phyloP scores from a whole-genome alignment of 2,113 vertebrate species.

The Delphinus delphis region DNA sequence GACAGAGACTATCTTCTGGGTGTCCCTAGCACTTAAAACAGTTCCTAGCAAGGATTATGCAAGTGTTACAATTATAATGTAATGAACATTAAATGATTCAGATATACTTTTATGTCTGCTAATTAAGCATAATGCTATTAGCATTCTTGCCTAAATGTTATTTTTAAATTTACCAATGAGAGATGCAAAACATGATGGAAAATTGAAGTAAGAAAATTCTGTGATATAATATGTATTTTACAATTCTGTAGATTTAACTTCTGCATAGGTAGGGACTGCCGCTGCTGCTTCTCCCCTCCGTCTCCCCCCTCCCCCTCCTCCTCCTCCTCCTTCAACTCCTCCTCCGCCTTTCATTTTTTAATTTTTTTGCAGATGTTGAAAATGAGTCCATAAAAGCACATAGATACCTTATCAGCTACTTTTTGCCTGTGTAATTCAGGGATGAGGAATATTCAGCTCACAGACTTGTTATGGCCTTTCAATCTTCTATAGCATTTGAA shows the following conservation, averaged over 20 bases:
- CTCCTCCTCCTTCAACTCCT: too few species aligned
- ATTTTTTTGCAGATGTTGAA: background rate
- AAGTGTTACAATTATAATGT: background rate
- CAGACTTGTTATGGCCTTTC: background rate
- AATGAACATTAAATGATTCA: slow-evolving; percentile 23
- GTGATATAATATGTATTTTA: background rate
- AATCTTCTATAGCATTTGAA: background rate
- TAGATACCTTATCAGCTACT: background rate
- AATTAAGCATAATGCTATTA: background rate
- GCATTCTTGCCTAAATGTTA: background rate
- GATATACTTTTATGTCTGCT: background rate
- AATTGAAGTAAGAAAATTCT: background rate
- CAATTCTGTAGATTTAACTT: background rate
- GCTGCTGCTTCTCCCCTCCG: too few species aligned
- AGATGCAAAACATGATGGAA: background rate
- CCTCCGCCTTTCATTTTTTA: background rate
- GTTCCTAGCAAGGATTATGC: background rate
- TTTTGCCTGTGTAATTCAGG: background rate
- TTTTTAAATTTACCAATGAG: slow-evolving; percentile 3
- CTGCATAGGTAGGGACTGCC: background rate
- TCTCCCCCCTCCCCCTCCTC: too few species aligned
- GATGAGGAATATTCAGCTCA: background rate
- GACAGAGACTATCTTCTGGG: background rate
- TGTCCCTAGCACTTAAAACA: background rate
- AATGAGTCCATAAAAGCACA: background rate